phyloP scores from a whole-genome alignment of 1,140 invertebrate genomes.

The Drosophila fuyamai region DNA sequence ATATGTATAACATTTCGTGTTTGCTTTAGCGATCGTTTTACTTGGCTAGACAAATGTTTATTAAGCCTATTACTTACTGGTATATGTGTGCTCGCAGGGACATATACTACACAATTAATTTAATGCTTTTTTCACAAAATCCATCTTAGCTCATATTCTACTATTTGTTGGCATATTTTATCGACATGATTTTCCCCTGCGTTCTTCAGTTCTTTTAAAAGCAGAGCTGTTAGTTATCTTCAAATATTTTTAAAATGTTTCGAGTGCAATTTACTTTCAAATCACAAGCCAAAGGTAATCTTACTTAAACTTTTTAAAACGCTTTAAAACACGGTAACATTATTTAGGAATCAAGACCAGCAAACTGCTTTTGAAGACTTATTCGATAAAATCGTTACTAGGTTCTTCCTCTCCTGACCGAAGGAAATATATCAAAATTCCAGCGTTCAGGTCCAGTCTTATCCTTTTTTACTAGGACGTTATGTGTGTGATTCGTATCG shows the following conservation, averaged over 20 bases:
- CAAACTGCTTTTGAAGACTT: conserved; percentile 21
- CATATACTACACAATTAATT: conserved; percentile 2
- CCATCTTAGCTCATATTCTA: too few relatives aligned
- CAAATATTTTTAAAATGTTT: background rate
- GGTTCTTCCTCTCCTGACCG: conserved; percentile 1
- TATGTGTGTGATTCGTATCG: conserved; percentile 19
- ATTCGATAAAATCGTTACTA: conserved; percentile 26
- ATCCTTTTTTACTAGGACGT: conserved; percentile 42
- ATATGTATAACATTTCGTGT: conserved; percentile 72
- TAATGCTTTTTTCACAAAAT: conserved; percentile 5
- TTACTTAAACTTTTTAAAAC: conserved; percentile 1
- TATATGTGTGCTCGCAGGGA: conserved; percentile 18
- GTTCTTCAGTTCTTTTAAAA: conserved; percentile 9
- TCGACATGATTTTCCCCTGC: conserved; percentile 11
- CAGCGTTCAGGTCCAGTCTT: conserved; percentile 18
- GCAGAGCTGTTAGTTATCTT: conserved; percentile 7
- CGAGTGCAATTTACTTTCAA: conserved; percentile 26
- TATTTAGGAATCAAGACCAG: conserved; percentile 33
- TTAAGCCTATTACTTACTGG: conserved; percentile 57
- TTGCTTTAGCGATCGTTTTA: conserved; percentile 72
- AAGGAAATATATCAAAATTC: conserved; percentile 43
- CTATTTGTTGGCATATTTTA: background rate
- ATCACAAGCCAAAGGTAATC: conserved; percentile 32
- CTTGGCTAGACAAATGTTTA: conserved; percentile 73
- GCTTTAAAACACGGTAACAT: conserved; percentile 10